Evolutionary conservation across 1,140 invertebrate genomes (phyloP), one percentile per base, ranked within the genome.

Genomic region (Chrysomallon squamiferum): DNA sequence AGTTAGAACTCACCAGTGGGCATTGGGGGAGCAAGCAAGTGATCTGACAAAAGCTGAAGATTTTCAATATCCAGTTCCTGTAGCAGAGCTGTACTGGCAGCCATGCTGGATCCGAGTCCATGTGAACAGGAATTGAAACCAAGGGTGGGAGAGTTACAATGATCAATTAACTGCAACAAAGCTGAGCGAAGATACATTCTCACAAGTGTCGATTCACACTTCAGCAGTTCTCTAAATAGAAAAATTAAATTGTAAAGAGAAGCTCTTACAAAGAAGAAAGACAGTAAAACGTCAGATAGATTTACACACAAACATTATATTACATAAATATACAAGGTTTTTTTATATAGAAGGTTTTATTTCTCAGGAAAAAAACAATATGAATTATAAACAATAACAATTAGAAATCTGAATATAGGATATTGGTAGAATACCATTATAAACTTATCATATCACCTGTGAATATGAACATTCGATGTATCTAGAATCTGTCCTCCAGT

Each of bases 51-150:
- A 9, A 86, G 73, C 67, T 84, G 83, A 3, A 86, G 77, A 68
- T 86, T 86, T 67, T 85, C 84, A 30, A 86, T 74, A 71, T 86
- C 84, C 22, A 85, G 69, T 58, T 85, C 81, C 66, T 85, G 83
- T 2, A 86, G 64, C 3, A 84, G 72, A 3, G 82, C 78, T 32
- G 82, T 80, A 69, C 80, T 81, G 4, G 80, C 80, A 29, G 82
- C 79, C 75, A 84, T 77, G n/a, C 69, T 65, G 52, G 80, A 78
- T 0, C 74, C 72, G 4, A 84, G 62, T 52, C 73, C 78, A 49
- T 9, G 75, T 70, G 41, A 68, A 66, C 38, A 80, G 1, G 76
- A 77, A 2, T 71, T 60, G 7, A 72, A 66, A 49, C 79, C 81
- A 75, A 81, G 77, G 25, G 78, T 77, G 1, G 81, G 77, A 59